phyloP scores from a whole-genome alignment of 53 echinoderm and acorn worm species.

The Temnopleurus reevesii region DNA sequence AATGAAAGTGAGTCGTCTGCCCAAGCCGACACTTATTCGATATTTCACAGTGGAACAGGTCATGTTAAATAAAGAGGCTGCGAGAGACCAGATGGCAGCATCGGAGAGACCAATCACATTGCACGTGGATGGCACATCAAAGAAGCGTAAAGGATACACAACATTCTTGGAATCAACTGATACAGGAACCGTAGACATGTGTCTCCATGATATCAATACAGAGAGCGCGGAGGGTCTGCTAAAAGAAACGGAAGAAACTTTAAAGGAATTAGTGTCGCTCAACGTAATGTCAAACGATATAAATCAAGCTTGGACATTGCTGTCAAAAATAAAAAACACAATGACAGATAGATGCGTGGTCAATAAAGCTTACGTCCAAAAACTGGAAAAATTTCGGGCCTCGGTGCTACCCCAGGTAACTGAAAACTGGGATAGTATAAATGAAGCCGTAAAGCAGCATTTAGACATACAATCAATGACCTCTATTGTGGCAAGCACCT shows the following conservation, averaged over 20 bases:
- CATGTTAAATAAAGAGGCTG: slow-evolving; percentile 58
- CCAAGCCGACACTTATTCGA: slow-evolving; percentile 55
- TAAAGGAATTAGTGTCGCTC: not conserved
- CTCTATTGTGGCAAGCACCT: slow-evolving; percentile 68
- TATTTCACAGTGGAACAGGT: slow-evolving; percentile 58
- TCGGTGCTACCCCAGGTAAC: slow-evolving; percentile 41
- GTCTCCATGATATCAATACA: slow-evolving; percentile 43
- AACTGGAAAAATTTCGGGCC: slow-evolving; percentile 45
- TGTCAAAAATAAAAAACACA: slow-evolving; percentile 45
- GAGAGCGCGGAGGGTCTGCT: slow-evolving; percentile 58
- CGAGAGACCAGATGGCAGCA: slow-evolving; percentile 12
- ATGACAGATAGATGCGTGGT: slow-evolving; percentile 59
- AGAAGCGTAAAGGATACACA: slow-evolving; percentile 38
- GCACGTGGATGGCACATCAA: slow-evolving; percentile 61
- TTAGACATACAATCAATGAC: slow-evolving; percentile 64
- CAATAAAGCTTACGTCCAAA: slow-evolving; percentile 55
- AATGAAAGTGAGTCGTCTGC: slow-evolving; percentile 51
- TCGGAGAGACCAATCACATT: slow-evolving; percentile 13
- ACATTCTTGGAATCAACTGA: slow-evolving; percentile 44
- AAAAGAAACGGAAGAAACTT: not conserved
- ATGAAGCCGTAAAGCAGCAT: slow-evolving; percentile 57
- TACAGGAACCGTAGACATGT: slow-evolving; percentile 50
- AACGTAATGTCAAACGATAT: not conserved
- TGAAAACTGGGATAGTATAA: slow-evolving; percentile 43
- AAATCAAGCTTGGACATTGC: too few species aligned